Evolutionary conservation across 2,113 vertebrate species (phyloP).

Genomic region (Etheostoma spectabile): DNA sequence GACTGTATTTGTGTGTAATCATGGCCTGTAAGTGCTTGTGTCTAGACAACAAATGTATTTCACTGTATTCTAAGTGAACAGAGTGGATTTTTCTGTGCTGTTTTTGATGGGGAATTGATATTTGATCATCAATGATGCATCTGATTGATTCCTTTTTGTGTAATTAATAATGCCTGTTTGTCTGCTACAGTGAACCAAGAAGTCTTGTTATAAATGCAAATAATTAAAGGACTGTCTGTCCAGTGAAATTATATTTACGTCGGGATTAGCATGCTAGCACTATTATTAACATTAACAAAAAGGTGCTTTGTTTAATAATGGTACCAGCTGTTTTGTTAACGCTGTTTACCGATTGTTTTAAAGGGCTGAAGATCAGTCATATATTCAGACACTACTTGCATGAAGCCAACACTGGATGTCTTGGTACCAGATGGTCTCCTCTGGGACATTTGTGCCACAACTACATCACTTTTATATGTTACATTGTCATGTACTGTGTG

Average conservation of each 20-base stretch:
- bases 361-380: background rate
- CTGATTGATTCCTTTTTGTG: background rate
- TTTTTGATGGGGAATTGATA: background rate
- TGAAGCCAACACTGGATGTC: background rate
- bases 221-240: background rate
- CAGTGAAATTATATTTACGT: background rate
- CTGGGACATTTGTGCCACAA: background rate
- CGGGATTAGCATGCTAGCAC: background rate
- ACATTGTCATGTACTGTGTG: background rate
- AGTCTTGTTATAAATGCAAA: background rate
- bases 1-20: background rate
- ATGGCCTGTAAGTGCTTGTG: background rate
- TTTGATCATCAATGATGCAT: background rate
- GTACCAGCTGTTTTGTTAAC: slow-evolving; percentile 2
- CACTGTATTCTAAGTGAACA: background rate
- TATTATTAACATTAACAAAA: background rate
- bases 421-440: background rate
- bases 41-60: background rate
- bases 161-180: slow-evolving; percentile 5
- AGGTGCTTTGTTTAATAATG: background rate
- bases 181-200: slow-evolving; percentile 2
- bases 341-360: slow-evolving; percentile 1
- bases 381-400: background rate
- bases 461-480: background rate
- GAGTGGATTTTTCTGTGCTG: background rate